phyloP scores from a whole-genome alignment of 2,797 vertebrate species.

The Notolepis coatsorum region DNA sequence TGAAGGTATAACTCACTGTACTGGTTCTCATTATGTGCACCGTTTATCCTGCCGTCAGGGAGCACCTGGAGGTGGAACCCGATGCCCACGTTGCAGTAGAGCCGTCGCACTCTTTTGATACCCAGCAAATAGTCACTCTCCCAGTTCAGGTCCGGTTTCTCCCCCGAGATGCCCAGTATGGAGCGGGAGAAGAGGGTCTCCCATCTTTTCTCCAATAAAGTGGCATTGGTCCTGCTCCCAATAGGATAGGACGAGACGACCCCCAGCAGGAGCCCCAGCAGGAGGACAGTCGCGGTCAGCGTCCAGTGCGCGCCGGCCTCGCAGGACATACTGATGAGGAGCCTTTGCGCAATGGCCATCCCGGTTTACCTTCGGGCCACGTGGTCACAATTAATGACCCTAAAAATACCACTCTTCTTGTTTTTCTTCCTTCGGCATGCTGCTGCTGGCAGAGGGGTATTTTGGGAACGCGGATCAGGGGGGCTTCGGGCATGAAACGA shows the following conservation, averaged over 20 bases:
- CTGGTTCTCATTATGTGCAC: conserved; percentile 93
- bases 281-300: conserved; percentile 85
- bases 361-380: conserved; percentile 94
- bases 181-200: conserved; percentile 92
- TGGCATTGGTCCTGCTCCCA: conserved; percentile 86
- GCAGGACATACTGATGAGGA: conserved; percentile 95
- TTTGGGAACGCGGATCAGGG: conserved; percentile 92
- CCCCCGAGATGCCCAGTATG: conserved; percentile 88
- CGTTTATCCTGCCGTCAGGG: conserved; percentile 92
- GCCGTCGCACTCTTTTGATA: conserved; percentile 94
- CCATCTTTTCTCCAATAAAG: conserved; percentile 89
- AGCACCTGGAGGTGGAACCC: conserved; percentile 98
- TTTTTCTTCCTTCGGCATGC: conserved; percentile 96
- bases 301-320: conserved; percentile 88
- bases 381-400: conserved; percentile 97
- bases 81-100: conserved; percentile 99
- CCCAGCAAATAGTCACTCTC: conserved; percentile 96
- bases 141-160: conserved; percentile 90
- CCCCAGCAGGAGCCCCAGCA: conserved; percentile 88
- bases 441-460: conserved; percentile 92
- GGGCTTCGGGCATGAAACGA: conserved; percentile 92
- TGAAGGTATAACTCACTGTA: conserved; percentile 94
- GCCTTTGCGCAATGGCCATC: conserved; percentile 93
- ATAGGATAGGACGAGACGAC: conserved; percentile 83
- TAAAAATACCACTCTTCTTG: conserved; percentile 98